These are phyloP conservation scores for Trinectes maculatus DNA, from an alignment of 2,113 vertebrate genomes.

Conservation along the genomic window DNA sequence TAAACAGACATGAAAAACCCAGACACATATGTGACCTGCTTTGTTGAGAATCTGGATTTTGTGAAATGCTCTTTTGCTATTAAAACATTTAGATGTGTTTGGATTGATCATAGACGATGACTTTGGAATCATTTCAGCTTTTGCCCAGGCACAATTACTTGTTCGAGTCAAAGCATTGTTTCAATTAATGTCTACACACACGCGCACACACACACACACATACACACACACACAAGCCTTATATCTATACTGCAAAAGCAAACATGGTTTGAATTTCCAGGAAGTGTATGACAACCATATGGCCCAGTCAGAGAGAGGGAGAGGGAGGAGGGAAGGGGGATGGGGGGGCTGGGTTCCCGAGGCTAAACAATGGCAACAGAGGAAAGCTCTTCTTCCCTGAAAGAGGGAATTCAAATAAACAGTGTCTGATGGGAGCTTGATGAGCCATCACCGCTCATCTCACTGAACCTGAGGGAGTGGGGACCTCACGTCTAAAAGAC, in stretches of 20 bases:
- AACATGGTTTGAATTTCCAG: slow-evolving; percentile 71
- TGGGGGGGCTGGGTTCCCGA: slow-evolving; percentile 34
- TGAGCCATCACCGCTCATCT: slow-evolving; percentile 50
- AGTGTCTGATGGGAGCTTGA: slow-evolving; percentile 59
- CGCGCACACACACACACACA: no score
- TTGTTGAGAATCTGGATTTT: slow-evolving; percentile 41
- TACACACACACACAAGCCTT: no score
- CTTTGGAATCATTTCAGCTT: slow-evolving; percentile 37
- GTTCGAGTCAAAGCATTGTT: slow-evolving; percentile 58
- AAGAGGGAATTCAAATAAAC: slow-evolving; percentile 68
- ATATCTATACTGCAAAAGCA: slow-evolving; percentile 60
- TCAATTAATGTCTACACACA: slow-evolving; percentile 66
- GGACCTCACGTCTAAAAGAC: slow-evolving; percentile 26
- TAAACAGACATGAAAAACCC: slow-evolving; percentile 30
- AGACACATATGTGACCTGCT: slow-evolving; percentile 39
- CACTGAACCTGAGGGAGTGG: slow-evolving; percentile 11
- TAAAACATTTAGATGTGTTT: slow-evolving; percentile 45
- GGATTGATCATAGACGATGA: slow-evolving; percentile 39
- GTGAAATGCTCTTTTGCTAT: slow-evolving; percentile 13
- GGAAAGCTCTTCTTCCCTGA: slow-evolving; percentile 42
- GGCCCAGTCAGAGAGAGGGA: slow-evolving; percentile 22
- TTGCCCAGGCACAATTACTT: slow-evolving; percentile 24
- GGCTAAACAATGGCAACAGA: slow-evolving; percentile 54
- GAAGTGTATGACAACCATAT: slow-evolving; percentile 74
- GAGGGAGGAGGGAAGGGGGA: slow-evolving; percentile 37